phyloP scores from a whole-genome alignment of 2,888 invertebrate genomes.

The Lordiphosa fenestrarum region DNA sequence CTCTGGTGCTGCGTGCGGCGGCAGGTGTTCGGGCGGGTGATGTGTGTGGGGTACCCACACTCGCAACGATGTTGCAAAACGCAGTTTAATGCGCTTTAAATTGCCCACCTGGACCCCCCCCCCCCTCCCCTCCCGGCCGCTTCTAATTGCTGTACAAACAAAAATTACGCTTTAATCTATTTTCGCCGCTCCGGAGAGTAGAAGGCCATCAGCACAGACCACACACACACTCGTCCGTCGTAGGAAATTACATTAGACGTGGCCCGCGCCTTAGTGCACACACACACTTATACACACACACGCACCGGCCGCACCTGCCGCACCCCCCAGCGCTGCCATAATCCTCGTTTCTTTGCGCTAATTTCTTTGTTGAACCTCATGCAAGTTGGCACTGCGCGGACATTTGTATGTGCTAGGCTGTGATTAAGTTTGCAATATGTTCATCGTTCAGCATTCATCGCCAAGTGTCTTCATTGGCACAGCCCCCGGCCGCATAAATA shows the following conservation, averaged over 20 bases:
- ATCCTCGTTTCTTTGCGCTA: slow-evolving; percentile 46
- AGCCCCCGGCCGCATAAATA: slow-evolving; percentile 42
- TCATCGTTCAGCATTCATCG: slow-evolving; percentile 66
- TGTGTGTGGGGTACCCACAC: slow-evolving; percentile 47
- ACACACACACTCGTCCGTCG: slow-evolving; percentile 35
- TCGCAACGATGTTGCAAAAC: slow-evolving; percentile 65
- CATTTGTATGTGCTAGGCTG: slow-evolving; percentile 66
- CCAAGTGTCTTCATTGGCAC: slow-evolving; percentile 60
- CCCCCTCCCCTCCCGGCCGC: slow-evolving; percentile 3
- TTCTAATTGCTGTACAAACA: slow-evolving; percentile 73
- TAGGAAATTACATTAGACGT: slow-evolving; percentile 72
- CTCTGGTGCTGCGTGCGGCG: background rate
- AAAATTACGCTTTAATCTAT: slow-evolving; percentile 75
- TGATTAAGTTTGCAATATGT: slow-evolving; percentile 72
- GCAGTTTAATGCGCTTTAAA: slow-evolving; percentile 71
- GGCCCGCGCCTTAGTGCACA: slow-evolving; percentile 7
- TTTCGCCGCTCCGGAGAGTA: slow-evolving; percentile 44
- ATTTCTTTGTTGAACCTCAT: slow-evolving; percentile 74
- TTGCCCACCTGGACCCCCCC: slow-evolving; percentile 40
- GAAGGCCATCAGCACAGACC: slow-evolving; percentile 23
- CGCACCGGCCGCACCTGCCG: slow-evolving; percentile 42
- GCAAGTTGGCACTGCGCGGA: slow-evolving; percentile 64
- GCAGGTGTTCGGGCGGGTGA: slow-evolving; percentile 10
- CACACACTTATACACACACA: slow-evolving; percentile 13
- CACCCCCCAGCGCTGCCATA: slow-evolving; percentile 6